Conservation (phyloP, 2,797 vertebrate species). For the Sebastiscus tertius region DNA sequence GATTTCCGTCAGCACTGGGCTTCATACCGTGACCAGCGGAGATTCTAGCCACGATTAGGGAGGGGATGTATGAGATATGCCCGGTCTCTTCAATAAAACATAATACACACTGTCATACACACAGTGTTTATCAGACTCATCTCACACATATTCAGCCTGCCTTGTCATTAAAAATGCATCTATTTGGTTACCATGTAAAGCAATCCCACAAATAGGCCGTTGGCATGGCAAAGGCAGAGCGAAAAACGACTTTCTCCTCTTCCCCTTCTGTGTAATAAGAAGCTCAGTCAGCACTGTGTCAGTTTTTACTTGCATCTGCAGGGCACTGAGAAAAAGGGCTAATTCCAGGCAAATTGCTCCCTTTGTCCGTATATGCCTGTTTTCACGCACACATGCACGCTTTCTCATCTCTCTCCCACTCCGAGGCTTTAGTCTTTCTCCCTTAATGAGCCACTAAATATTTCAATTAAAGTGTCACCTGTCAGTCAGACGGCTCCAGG, state of each 20-base stretch:
- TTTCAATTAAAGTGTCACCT: slow-evolving; percentile 80
- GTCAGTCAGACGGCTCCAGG: slow-evolving; percentile 76
- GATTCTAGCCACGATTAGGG: slow-evolving; percentile 36
- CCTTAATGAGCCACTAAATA: slow-evolving; percentile 63
- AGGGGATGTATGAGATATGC: slow-evolving; percentile 22
- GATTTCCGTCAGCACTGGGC: slow-evolving; percentile 42
- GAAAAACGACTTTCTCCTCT: slow-evolving; percentile 8
- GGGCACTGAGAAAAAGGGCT: slow-evolving; percentile 4
- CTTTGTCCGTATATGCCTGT: slow-evolving; percentile 7
- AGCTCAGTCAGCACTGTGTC: slow-evolving; percentile 23
- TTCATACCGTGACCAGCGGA: slow-evolving; percentile 20
- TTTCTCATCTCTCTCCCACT: slow-evolving; percentile 9
- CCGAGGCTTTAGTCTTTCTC: slow-evolving; percentile 25
- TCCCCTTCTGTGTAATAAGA: slow-evolving; percentile 26
- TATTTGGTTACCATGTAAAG: slow-evolving; percentile 14
- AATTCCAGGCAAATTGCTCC: slow-evolving; percentile 26
- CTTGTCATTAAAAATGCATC: slow-evolving; percentile 45
- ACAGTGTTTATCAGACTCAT: slow-evolving; percentile 21
- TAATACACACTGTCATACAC: not conserved
- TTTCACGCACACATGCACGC: not conserved
- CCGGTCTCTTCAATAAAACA: not conserved
- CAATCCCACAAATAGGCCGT: slow-evolving; percentile 20
- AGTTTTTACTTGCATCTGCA: slow-evolving; percentile 14
- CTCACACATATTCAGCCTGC: not conserved
- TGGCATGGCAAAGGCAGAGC: slow-evolving; percentile 26